Evolutionary conservation across 2,888 invertebrate genomes (phyloP), one percentile per base, ranked within the genome.

Genomic region (Micoletzkya japonica): DNA sequence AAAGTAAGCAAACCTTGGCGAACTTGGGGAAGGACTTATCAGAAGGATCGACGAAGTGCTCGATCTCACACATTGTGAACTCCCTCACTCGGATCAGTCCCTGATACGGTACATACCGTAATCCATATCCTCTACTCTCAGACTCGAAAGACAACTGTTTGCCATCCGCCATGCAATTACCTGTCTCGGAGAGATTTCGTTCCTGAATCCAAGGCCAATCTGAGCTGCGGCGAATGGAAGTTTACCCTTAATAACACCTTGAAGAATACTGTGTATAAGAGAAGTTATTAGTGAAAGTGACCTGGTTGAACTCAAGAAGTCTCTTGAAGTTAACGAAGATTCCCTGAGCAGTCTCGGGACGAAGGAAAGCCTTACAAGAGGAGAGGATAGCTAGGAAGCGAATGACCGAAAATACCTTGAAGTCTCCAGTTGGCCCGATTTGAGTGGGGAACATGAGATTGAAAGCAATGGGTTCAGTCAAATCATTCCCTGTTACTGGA

Each of bases 311-410:
- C 87, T 96, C 96, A 69, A 98, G 87, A 34, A 99, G 89, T 20
- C 98, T 90, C 87, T 98, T 98, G 87, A 99, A 99, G 87, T 99
- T 99, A 0, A 99, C 97, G 88, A 99, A 99, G 79, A 99, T 99
- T 34, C 98, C 98, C 87, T 99, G 98, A 0, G 98, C 98, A 20
- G 98, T 99, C 89, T 99, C 98, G 30, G 98, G 98, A 72, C 98
- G 90, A 30, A 99, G 89, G 86, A 92, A 98, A 24, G 84, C 84
- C 68, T 68, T 37, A 54, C 20, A 59, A 49, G n/a, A 30, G 2
- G 44, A 36, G 24, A 37, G 7, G 57, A 1, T 57, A 26, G 37
- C 37, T n/a, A n/a, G 36, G 37, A 1, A 44, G n/a, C 26, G 20
- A 28, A 34, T 30, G 61, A 49, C 28, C 7, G 24, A 60, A 26